Percentiles rank a stretch among this genome's conserved stretches.
Evolutionary conservation across 2,113 vertebrate genomes (phyloP).

Genomic region (Notechis scutatus): DNA sequence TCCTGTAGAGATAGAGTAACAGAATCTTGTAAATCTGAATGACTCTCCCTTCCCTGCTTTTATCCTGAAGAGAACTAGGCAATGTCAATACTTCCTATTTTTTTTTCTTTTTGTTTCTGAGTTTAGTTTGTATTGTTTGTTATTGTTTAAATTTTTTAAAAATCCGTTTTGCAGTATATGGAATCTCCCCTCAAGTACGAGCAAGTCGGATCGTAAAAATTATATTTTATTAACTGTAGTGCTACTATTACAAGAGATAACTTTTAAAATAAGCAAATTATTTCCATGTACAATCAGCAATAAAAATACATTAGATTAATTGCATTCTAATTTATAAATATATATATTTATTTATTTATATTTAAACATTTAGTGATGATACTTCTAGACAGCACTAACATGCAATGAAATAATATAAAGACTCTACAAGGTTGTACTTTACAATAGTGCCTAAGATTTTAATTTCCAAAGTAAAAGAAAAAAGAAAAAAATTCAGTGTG

Average conservation of each 20-base stretch:
- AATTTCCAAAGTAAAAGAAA: conserved; percentile 62
- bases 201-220: conserved; percentile 56
- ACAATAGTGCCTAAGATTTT: conserved; percentile 61
- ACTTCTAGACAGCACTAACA: conserved; percentile 66
- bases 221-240: conserved; percentile 61
- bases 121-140: background rate
- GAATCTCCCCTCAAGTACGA: background rate
- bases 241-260: conserved; percentile 66
- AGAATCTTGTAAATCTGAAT: background rate
- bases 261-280: conserved; percentile 64
- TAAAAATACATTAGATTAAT: conserved; percentile 77
- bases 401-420: conserved; percentile 67
- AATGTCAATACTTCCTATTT: background rate
- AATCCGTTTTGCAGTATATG: background rate
- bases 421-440: conserved; percentile 49
- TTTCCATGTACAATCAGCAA: conserved; percentile 74
- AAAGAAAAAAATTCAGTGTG: conserved; percentile 72
- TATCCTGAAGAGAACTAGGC: background rate
- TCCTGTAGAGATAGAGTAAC: background rate
- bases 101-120: background rate
- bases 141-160: background rate
- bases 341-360: conserved; percentile 39
- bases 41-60: background rate
- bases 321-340: conserved; percentile 78
- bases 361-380: conserved; percentile 54